Base-by-base conservation (phyloP, 1,140 invertebrate genomes). In the Zeugodacus cucurbitae region DNA sequence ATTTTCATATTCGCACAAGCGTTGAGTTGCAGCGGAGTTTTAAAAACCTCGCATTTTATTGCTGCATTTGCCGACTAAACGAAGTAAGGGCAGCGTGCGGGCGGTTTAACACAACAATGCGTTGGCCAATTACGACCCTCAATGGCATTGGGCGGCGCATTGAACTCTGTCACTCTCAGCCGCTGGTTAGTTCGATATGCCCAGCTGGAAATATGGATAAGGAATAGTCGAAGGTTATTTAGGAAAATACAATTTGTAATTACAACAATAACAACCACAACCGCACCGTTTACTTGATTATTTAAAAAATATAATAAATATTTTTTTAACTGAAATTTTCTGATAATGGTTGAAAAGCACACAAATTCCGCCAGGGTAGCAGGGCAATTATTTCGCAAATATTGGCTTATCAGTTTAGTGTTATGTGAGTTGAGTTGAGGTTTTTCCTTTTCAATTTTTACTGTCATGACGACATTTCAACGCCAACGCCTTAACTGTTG, bases 41-140 rank as follows among this genome's bases (percentile, higher is more conserved):
- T 41, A 41, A 62, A 62, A 62, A 54, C 11, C 20, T 1, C 3
- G 14, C 48, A 2, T 54, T 54, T 54, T 54, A 54, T 54, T 54
- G 48, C 48, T 11, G 58, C 58, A n/a, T 26, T 62, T 57, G 54
- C 11, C 22, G 10, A 34, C 67, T 17, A 8, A 34, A 32, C 29
- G 29, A 17, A 74, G 67, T 74, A 20, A 37, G 17, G 29, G 64
- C 6, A 41, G 67, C 34, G 34, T 29, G 64, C 87, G 17, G 87
- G 89, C 70, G 34, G 34, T 17, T 74, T 22, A 14, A 5, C 0
- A 32, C 29, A 74, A 74, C 34, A 37, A 74, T 37, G 67, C 32
- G 20, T 14, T 34, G 34, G 14, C 67, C 34, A 74, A 74, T 59
- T 41, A 59, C 90, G 91, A 91, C 91, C 91, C 91, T 92, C 91